phyloP scores from a whole-genome alignment of 2,888 invertebrate species.

The Drosophila gaucha region DNA sequence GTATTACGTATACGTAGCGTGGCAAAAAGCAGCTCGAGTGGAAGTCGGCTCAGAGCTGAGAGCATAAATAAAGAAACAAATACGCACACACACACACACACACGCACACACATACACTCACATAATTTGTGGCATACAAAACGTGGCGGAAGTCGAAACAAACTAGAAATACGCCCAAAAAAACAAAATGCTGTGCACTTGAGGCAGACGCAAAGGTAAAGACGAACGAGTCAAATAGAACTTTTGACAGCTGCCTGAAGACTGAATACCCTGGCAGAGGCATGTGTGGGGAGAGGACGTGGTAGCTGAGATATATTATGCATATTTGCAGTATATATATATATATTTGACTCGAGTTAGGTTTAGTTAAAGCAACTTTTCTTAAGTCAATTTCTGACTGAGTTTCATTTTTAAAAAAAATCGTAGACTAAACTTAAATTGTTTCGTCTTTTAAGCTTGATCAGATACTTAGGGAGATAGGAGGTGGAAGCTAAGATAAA shows the following conservation, averaged over 20 bases:
- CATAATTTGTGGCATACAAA: constrained; percentile 53
- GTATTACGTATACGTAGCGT: constrained; percentile 62
- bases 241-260: constrained; percentile 5
- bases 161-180: constrained; percentile 47
- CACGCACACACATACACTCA: constrained; percentile 16
- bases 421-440: too few species aligned
- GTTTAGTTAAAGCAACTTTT: not conserved
- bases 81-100: constrained; percentile 38
- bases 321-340: not conserved
- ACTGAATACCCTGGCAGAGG: constrained; percentile 4
- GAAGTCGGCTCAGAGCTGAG: constrained; percentile 21
- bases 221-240: not conserved
- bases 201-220: constrained; percentile 30
- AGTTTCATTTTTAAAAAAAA: too few species aligned
- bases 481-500: too few species aligned
- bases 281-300: not conserved
- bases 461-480: too few species aligned
- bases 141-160: constrained; percentile 71
- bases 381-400: not conserved
- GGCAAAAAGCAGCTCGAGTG: constrained; percentile 26
- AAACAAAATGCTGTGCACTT: constrained; percentile 74
- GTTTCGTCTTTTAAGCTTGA: too few species aligned
- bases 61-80: constrained; percentile 69
- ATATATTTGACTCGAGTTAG: not conserved
- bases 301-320: not conserved